Evolutionary conservation across 2,113 vertebrate genomes (phyloP).

Genomic region (Alexandromys fortis): DNA sequence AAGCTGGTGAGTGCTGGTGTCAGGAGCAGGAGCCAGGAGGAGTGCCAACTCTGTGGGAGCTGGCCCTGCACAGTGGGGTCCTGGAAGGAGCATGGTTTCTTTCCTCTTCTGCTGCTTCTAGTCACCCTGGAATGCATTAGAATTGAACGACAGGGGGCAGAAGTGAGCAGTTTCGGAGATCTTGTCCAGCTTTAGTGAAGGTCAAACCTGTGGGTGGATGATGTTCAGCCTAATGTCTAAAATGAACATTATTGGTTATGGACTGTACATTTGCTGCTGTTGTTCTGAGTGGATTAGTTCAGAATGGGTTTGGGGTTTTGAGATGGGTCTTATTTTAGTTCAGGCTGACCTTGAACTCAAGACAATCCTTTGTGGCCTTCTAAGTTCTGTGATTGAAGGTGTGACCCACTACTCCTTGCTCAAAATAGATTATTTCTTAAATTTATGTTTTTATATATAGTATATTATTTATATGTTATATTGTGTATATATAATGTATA

Average conservation of each 20-base stretch:
- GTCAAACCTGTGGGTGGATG: neutral
- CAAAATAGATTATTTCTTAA: neutral
- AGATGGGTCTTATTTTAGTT: neutral
- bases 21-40: neutral
- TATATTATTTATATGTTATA: no score
- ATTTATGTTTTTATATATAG: neutral
- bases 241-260: neutral
- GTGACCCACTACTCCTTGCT: neutral
- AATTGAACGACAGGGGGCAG: neutral
- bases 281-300: neutral
- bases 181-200: neutral
- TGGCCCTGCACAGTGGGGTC: neutral
- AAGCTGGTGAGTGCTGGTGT: slow-evolving; percentile 89
- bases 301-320: neutral
- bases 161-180: neutral
- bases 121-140: neutral
- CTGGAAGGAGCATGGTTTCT: rapidly evolving
- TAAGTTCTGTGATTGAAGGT: neutral
- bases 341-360: neutral
- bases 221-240: neutral
- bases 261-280: neutral
- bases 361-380: neutral
- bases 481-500: no score
- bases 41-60: no score
- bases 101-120: neutral